Evolutionary conservation across 2,797 vertebrate species (phyloP).

Genomic region (Potorous gilbertii): DNA sequence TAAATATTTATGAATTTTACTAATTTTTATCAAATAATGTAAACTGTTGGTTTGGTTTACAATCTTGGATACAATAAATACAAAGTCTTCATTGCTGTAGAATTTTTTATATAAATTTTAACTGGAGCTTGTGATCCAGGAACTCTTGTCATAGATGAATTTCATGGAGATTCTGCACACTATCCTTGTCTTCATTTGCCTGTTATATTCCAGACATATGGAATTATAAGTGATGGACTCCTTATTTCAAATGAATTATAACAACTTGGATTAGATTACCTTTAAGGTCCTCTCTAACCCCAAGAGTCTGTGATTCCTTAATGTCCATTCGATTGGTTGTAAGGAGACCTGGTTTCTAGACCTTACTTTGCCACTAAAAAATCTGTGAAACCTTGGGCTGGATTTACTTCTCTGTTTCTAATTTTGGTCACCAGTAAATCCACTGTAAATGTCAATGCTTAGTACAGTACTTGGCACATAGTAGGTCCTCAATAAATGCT

Average conservation of each 20-base stretch:
- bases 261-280: not conserved
- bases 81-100: not conserved
- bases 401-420: not conserved
- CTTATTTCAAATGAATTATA: not conserved
- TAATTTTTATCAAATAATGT: constrained; percentile 35
- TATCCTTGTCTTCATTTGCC: not conserved
- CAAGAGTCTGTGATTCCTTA: not conserved
- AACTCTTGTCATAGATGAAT: not conserved
- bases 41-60: constrained; percentile 36
- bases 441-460: not conserved
- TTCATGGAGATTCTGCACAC: not conserved
- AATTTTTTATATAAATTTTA: constrained; percentile 1
- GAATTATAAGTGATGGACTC: not conserved
- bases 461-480: not conserved
- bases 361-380: not conserved
- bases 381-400: not conserved
- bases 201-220: not conserved
- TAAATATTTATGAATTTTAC: constrained; percentile 50
- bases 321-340: not conserved
- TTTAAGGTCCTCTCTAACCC: not conserved
- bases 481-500: not conserved
- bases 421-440: not conserved
- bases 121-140: not conserved
- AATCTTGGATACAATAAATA: constrained; percentile 18
- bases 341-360: not conserved